Conservation (phyloP, 2,888 invertebrate species). For the Dryococelus australis region DNA sequence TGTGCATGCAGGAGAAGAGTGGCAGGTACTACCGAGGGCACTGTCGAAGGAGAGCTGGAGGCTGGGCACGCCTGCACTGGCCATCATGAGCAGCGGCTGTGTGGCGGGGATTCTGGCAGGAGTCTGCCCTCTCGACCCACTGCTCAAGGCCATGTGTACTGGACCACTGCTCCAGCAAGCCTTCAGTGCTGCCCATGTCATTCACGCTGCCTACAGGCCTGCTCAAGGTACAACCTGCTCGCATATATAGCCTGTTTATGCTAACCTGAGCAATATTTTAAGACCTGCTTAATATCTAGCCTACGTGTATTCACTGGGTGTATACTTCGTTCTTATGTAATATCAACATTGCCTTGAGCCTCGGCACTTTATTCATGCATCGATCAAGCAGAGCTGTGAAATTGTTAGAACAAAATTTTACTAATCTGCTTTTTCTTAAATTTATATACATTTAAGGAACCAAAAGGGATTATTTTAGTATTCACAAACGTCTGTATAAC, state of each 20-base stretch:
- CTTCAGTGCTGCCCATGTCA: slow-evolving; percentile 62
- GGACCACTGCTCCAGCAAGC: slow-evolving; percentile 64
- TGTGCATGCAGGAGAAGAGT: slow-evolving; percentile 61
- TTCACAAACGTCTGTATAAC: too few relatives aligned
- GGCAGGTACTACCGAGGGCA: slow-evolving; percentile 68
- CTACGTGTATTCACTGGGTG: too few relatives aligned
- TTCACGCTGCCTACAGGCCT: slow-evolving; percentile 65
- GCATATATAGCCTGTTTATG: too few relatives aligned
- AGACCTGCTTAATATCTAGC: too few relatives aligned
- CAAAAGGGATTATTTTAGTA: too few relatives aligned
- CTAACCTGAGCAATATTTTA: not conserved
- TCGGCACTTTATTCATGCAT: too few relatives aligned
- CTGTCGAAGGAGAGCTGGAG: slow-evolving; percentile 67
- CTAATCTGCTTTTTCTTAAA: too few relatives aligned
- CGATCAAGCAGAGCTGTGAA: too few relatives aligned
- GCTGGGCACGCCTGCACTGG: slow-evolving; percentile 69
- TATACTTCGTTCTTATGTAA: too few relatives aligned
- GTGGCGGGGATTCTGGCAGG: slow-evolving; percentile 69
- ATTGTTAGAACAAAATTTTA: too few relatives aligned
- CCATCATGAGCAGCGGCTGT: slow-evolving; percentile 70
- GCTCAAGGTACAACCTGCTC: slow-evolving; percentile 45
- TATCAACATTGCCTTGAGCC: too few relatives aligned
- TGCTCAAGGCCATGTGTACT: slow-evolving; percentile 67
- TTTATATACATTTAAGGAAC: too few relatives aligned
- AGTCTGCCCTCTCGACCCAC: slow-evolving; percentile 68